These are phyloP conservation scores for Dipodomys spectabilis DNA, from an alignment of 2,113 vertebrate species.

Conservation along the genomic window DNA sequence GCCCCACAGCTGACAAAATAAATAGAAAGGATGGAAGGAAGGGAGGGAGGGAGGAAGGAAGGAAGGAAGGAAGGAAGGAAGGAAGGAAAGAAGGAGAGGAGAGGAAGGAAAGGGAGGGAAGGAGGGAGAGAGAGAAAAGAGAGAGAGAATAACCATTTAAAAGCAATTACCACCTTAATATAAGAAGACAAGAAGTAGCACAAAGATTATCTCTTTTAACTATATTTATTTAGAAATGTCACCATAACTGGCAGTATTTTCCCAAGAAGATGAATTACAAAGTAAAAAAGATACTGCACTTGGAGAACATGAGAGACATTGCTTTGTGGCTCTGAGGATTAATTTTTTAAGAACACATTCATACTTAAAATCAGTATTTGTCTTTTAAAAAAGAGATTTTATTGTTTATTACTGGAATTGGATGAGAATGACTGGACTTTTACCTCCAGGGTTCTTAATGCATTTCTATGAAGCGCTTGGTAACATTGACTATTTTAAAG, in stretches of 20 bases:
- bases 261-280: constrained; percentile 12
- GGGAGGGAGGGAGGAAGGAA: too few relatives aligned
- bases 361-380: constrained; percentile 1
- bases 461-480: background rate
- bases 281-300: background rate
- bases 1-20: background rate
- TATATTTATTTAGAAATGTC: constrained; percentile 26
- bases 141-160: background rate
- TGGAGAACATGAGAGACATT: background rate
- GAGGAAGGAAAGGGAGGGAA: too few relatives aligned
- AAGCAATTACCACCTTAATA: background rate
- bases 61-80: too few relatives aligned
- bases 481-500: background rate
- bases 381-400: constrained; percentile 7
- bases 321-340: background rate
- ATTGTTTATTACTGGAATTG: background rate
- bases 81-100: too few relatives aligned
- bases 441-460: background rate
- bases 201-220: too few relatives aligned
- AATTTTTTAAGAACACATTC: background rate
- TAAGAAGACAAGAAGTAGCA: constrained; percentile 6
- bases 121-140: too few relatives aligned
- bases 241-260: background rate
- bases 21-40: too few relatives aligned
- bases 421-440: background rate